Evolutionary conservation across 2,797 vertebrate genomes (phyloP), one percentile per base, ranked within the genome.

Genomic region (Rhynchonycteris naso): DNA sequence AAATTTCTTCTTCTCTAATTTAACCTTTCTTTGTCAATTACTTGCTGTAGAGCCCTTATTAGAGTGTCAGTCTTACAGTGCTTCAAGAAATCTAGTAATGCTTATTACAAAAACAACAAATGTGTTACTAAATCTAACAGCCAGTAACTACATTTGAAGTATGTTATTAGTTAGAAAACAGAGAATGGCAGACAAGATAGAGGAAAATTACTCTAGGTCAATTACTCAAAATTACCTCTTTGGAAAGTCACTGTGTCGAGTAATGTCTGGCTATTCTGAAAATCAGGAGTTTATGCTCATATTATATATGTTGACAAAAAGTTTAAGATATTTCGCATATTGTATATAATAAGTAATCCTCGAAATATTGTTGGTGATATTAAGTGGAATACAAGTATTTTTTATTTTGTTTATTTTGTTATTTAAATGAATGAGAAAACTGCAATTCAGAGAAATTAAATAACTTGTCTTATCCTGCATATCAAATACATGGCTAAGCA

Each of bases 1-100:
- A 88, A 79, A 63, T 74, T 35, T 92, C 82, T 88, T 19, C 4
- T 68, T 93, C 54, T 94, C 22, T 22, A 79, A 22, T 78, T 83
- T 81, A 81, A 81, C 61, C 9, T 50, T 90, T 82, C 35, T 88
- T 82, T 69, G 22, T 56, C 81, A 93, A 72, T 90, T 58, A 58
- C 28, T 76, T 85, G 11, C n/a, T 81, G 5, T 78, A 15, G 22
- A 38, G 14, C 11, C 35, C 83, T 95, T 84, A 83, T 86, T 93
- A 86, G 54, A 65, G 7, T 83, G 47, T n/a, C 56, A 61, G 65
- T 89, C 75, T 84, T 69, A 21, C 16, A 8, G 38, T 68, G 7
- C 4, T 63, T 81, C 16, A 28, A 56, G 69, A 91, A 81, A 13
- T 61, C 19, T 52, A 74, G 9, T 35, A 35, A 69, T 10, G 4